Percentiles rank a stretch among this genome's conserved stretches.
phyloP scores from a whole-genome alignment of 1,140 invertebrate genomes.

The Asobara japonica region DNA sequence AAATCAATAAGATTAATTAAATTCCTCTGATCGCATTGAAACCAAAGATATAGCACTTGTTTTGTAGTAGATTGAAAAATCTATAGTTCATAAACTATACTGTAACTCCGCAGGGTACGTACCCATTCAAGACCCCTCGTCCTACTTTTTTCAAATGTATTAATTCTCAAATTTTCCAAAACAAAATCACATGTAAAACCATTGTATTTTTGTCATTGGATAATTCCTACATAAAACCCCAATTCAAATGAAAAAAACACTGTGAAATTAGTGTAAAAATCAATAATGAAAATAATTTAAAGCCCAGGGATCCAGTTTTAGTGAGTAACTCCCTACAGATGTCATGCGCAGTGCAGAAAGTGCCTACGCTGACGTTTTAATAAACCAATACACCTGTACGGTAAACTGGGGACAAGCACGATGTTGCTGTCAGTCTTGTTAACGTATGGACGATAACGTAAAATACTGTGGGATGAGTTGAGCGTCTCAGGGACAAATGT shows the following conservation, averaged over 20 bases:
- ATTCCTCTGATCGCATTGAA: background rate
- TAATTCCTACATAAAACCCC: too few species aligned
- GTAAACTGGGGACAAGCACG: background rate
- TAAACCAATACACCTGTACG: slow-evolving; percentile 24
- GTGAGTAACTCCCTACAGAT: background rate
- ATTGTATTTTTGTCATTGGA: too few species aligned
- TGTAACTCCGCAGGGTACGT: background rate
- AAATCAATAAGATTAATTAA: slow-evolving; percentile 11
- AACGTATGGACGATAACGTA: slow-evolving; percentile 33
- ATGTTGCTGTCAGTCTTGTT: slow-evolving; percentile 31
- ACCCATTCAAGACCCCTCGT: background rate
- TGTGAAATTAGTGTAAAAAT: too few species aligned
- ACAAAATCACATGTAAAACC: too few species aligned
- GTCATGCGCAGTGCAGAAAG: slow-evolving; percentile 23
- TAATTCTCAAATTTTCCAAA: too few species aligned
- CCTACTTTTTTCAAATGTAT: background rate
- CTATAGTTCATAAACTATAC: background rate
- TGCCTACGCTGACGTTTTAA: slow-evolving; percentile 7
- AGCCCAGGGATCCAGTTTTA: background rate
- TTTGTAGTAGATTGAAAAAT: background rate
- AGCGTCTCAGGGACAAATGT: slow-evolving; percentile 30
- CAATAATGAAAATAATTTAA: background rate
- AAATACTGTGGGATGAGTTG: slow-evolving; percentile 24
- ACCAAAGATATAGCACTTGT: background rate
- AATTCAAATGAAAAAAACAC: too few species aligned